Percentiles rank a stretch among this genome's conserved stretches.
These are phyloP conservation scores for Hipposideros larvatus DNA, from an alignment of 2,797 vertebrate genomes.

Conservation along the genomic window DNA sequence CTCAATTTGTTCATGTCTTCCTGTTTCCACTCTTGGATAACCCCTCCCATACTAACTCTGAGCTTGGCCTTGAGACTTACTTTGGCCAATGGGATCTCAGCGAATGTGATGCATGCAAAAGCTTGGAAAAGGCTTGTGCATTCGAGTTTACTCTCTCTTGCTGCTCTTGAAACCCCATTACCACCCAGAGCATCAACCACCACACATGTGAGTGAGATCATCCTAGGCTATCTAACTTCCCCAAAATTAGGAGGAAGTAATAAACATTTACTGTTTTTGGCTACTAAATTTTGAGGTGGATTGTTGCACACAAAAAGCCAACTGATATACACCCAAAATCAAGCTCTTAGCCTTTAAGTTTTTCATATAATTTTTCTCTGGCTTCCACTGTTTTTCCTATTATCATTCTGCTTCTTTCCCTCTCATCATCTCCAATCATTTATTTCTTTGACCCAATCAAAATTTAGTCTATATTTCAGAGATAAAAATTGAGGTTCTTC, in stretches of 20 bases:
- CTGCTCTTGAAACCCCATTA: neutral
- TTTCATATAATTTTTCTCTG: slow-evolving; percentile 31
- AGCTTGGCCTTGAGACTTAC: neutral
- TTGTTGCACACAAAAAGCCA: slow-evolving; percentile 18
- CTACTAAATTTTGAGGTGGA: neutral
- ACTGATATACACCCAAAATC: neutral
- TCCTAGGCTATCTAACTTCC: neutral
- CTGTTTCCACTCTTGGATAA: neutral
- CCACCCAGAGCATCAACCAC: neutral
- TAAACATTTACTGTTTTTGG: neutral
- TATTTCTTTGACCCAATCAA: slow-evolving; percentile 12
- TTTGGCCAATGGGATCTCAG: neutral
- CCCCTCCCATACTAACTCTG: neutral
- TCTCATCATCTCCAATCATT: neutral
- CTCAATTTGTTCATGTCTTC: neutral
- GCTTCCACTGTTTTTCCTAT: neutral
- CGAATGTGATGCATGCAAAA: neutral
- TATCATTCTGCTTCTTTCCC: neutral
- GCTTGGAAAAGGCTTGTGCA: neutral
- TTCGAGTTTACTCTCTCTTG: neutral
- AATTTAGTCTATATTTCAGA: slow-evolving; percentile 35
- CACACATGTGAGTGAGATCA: neutral
- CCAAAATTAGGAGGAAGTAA: slow-evolving; percentile 12
- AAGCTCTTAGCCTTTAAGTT: neutral
- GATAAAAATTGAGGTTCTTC: neutral